A percentile compares a stretch with the other conserved stretches of the same genome.
Conservation (phyloP, 2,888 invertebrate species). For the Crematogaster levior region DNA sequence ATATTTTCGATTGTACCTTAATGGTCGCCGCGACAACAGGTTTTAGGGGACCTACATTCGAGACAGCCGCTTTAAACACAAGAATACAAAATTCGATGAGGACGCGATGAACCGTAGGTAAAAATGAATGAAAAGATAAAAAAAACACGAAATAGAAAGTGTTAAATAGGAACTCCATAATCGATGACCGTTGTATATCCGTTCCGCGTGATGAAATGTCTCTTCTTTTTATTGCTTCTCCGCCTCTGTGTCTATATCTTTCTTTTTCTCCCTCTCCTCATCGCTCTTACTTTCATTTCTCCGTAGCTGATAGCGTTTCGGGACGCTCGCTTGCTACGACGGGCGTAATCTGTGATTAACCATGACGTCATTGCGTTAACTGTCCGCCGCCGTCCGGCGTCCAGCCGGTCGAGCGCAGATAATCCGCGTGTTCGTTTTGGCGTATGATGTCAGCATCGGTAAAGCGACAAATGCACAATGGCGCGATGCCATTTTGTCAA, state of each 20-base stretch:
- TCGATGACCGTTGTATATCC: neutral
- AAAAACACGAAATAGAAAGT: neutral
- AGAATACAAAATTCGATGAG: neutral
- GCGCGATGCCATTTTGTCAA: constrained; percentile 18
- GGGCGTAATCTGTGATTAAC: constrained; percentile 43
- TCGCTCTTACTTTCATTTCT: constrained; percentile 11
- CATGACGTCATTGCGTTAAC: constrained; percentile 49
- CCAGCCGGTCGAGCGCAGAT: constrained; percentile 1
- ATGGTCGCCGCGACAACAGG: neutral
- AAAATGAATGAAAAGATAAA: neutral
- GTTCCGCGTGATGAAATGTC: neutral
- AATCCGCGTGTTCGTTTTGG: constrained; percentile 18
- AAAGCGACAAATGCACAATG: neutral
- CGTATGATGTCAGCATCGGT: constrained; percentile 28
- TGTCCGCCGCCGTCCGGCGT: constrained; percentile 21
- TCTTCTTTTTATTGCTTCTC: neutral
- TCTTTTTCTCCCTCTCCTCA: neutral
- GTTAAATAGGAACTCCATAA: neutral
- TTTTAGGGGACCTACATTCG: constrained; percentile 1
- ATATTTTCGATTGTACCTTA: neutral
- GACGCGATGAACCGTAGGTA: neutral
- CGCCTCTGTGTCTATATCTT: neutral
- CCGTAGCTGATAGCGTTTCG: constrained; percentile 27
- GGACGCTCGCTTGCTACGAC: constrained; percentile 15
- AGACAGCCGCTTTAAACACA: neutral